Evolutionary conservation across 2,888 invertebrate genomes (phyloP).

Genomic region (Drosophila melanocephala): DNA sequence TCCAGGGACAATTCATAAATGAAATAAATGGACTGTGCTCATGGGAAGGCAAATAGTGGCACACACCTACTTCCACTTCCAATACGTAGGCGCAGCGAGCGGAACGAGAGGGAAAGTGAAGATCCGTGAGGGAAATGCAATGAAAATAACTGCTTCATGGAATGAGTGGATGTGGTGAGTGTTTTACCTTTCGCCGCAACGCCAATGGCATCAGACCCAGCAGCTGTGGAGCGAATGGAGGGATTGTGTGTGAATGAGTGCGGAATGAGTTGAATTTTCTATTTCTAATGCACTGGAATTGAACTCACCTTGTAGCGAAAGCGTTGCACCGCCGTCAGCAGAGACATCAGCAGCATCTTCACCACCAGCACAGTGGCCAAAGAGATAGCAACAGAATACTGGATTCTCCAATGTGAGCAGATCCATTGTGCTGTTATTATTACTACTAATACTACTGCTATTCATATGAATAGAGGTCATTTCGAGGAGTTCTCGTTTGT

Average conservation of each 20-base stretch:
- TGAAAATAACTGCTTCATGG: neutral
- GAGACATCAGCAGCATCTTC: constrained; percentile 86
- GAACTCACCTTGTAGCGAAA: constrained; percentile 84
- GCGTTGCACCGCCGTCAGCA: constrained; percentile 84
- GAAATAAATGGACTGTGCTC: constrained; percentile 9
- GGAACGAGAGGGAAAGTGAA: constrained; percentile 8
- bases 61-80: constrained; percentile 10
- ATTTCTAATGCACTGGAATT: neutral
- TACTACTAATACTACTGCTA: constrained; percentile 1
- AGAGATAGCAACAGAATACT: constrained; percentile 84
- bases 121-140: neutral
- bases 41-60: neutral
- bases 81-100: neutral
- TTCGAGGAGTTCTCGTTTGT: neutral
- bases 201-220: constrained; percentile 68
- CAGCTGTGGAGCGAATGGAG: constrained; percentile 61
- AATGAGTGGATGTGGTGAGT: constrained; percentile 4
- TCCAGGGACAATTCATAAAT: neutral
- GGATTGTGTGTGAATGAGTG: constrained; percentile 6
- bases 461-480: constrained; percentile 22
- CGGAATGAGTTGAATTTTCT: constrained; percentile 8
- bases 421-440: constrained; percentile 18
- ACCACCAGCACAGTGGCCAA: constrained; percentile 84
- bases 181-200: constrained; percentile 72
- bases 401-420: constrained; percentile 83